Base-by-base conservation (phyloP, 2,888 invertebrate species). In the Rhimphoctona megacephalus region DNA sequence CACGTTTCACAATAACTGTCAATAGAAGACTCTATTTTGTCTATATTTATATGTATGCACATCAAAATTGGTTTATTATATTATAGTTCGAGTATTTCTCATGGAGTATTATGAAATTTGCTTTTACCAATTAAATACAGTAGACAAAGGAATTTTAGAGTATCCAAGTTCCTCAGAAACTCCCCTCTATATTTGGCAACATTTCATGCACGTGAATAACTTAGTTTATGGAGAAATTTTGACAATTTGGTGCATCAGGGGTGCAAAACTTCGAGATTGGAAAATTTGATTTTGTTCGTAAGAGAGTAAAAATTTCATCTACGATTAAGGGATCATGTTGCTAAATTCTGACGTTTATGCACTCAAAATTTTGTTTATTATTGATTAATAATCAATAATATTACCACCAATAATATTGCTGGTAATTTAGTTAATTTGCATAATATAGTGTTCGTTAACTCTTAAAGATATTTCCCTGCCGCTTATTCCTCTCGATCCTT, bases 1-100 rank as follows among this genome's bases (percentile, higher is more conserved):
- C 77, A 80, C 54, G 81, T 77, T 43, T 77, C 77, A 39, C 81
- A 81, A 81, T 81, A 81, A 73, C 49, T 69, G 72, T 36, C 79
- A 80, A 67, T 83, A 46, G 22, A n/a, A 67, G 67, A 64, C 49
- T 66, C 52, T n/a, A 43, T 78, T 52, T 22, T 22, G 36, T 36
- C 9, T 78, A 17, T 39, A 36, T 74, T 43, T 8, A 36, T 30
- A 67, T 52, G n/a, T 86, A 76, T 54, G 76, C 19, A 19, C 0
- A 78, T 57, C 22, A 4, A 22, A 49, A 43, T 64, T 46, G 25
- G 69, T 78, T 36, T 69, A 54, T 69, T 61, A 17, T 61, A 17
- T 17, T 17, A 30, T 6, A 17, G 17, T 30, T 30, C 17, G 17
- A 30, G 61, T 30, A 30, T 30, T 61, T 30, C 61, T 30, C 61